A percentile compares a stretch with the other conserved stretches of the same genome.
Evolutionary conservation across 2,113 vertebrate species (phyloP).

Genomic region (Daphoenositta chrysoptera): DNA sequence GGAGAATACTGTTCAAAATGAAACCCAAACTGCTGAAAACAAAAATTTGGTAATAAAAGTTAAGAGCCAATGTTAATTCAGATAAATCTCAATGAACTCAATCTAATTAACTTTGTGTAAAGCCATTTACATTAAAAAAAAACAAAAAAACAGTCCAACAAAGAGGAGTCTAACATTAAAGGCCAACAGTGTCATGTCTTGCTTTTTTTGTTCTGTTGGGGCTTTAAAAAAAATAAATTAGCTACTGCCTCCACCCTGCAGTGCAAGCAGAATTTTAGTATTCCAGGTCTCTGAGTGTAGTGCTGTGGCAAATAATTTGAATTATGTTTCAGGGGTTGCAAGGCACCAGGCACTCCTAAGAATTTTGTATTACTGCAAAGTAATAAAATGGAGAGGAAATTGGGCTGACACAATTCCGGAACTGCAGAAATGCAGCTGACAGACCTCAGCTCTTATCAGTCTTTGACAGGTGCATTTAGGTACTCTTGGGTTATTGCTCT

Average conservation of each 20-base stretch:
- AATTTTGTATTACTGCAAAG: neutral
- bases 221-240: neutral
- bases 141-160: neutral
- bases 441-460: neutral
- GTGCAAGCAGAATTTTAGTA: neutral
- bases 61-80: neutral
- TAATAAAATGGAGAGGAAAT: conserved; percentile 34
- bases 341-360: neutral
- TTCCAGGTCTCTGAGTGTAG: neutral
- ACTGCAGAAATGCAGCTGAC: conserved; percentile 9
- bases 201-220: neutral
- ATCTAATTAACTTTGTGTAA: neutral
- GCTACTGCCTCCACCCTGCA: neutral
- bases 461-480: neutral
- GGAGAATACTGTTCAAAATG: neutral
- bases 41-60: neutral
- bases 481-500: neutral
- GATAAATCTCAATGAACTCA: neutral
- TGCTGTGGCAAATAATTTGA: neutral
- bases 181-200: neutral
- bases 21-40: neutral
- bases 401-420: neutral
- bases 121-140: neutral
- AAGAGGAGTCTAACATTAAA: neutral
- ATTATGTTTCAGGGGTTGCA: neutral